A percentile compares a stretch with the other conserved stretches of the same genome.
Conservation (phyloP, 2,797 vertebrate genomes). For the Gymnocypris eckloni region DNA sequence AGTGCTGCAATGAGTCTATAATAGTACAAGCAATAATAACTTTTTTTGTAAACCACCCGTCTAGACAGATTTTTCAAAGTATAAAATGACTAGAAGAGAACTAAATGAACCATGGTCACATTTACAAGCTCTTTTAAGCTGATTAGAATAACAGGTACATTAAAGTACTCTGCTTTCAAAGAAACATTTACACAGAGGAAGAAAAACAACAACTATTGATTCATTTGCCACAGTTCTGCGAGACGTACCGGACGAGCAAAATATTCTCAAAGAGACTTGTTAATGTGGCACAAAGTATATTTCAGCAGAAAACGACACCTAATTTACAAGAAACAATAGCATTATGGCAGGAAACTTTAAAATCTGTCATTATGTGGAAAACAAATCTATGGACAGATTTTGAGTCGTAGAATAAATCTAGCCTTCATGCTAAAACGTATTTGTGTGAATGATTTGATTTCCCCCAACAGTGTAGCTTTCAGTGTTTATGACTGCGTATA, state of each 20-base stretch:
- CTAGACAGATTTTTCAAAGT: neutral
- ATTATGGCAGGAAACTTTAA: constrained; percentile 15
- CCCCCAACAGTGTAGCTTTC: constrained; percentile 28
- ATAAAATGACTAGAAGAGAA: neutral
- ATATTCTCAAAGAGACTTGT: constrained; percentile 32
- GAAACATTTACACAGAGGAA: neutral
- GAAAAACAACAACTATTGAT: neutral
- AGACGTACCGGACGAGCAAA: constrained; percentile 47
- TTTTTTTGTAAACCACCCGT: constrained; percentile 32
- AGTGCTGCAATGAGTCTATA: constrained; percentile 11
- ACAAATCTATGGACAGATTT: neutral
- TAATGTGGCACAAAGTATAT: constrained; percentile 46
- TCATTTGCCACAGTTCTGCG: constrained; percentile 38
- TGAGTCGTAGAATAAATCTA: neutral
- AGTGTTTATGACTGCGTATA: constrained; percentile 33
- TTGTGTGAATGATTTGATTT: neutral
- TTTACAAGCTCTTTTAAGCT: constrained; percentile 3
- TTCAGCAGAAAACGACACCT: constrained; percentile 40
- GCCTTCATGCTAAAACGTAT: neutral
- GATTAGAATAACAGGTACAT: neutral
- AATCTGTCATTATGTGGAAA: constrained; percentile 5
- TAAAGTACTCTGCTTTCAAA: neutral
- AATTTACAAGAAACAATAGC: neutral
- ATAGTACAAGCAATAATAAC: neutral
- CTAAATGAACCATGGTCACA: neutral